Evolutionary conservation across 2,797 vertebrate genomes (phyloP).

Genomic region (Thaleichthys pacificus): DNA sequence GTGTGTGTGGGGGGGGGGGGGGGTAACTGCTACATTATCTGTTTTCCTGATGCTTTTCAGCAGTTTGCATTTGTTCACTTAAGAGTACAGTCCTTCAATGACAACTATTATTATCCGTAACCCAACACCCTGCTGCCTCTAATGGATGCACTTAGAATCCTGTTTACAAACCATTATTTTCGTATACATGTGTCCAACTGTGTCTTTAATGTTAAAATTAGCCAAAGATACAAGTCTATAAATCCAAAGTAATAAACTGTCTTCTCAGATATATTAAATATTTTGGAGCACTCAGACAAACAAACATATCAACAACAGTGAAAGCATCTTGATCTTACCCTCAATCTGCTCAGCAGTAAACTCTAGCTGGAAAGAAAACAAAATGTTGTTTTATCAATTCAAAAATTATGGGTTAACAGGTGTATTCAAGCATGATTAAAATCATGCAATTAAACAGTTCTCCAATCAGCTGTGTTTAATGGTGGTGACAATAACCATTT

Average conservation of each 20-base stretch:
- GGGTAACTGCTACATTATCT: background rate
- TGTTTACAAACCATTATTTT: conserved; percentile 30
- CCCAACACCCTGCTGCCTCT: background rate
- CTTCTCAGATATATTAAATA: background rate
- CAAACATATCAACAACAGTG: conserved; percentile 25
- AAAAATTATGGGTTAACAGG: too few relatives aligned
- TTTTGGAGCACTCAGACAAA: background rate
- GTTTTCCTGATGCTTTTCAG: background rate
- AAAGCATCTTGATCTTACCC: conserved; percentile 61
- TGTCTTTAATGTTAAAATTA: background rate
- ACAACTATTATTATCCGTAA: background rate
- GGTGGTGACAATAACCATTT: too few relatives aligned
- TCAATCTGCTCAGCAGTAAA: conserved; percentile 80
- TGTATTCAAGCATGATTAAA: background rate
- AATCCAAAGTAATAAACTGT: background rate
- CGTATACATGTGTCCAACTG: conserved; percentile 43
- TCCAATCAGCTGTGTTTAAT: background rate
- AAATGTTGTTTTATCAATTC: conserved; percentile 31
- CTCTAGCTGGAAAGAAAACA: conserved; percentile 69
- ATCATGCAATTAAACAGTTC: background rate
- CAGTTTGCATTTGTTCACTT: background rate
- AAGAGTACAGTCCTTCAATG: conserved; percentile 9
- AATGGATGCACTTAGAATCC: background rate
- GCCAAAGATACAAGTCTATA: background rate
- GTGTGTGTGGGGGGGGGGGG: background rate